Conservation (phyloP, 2,888 invertebrate genomes). For the Caradrina clavipalpis region DNA sequence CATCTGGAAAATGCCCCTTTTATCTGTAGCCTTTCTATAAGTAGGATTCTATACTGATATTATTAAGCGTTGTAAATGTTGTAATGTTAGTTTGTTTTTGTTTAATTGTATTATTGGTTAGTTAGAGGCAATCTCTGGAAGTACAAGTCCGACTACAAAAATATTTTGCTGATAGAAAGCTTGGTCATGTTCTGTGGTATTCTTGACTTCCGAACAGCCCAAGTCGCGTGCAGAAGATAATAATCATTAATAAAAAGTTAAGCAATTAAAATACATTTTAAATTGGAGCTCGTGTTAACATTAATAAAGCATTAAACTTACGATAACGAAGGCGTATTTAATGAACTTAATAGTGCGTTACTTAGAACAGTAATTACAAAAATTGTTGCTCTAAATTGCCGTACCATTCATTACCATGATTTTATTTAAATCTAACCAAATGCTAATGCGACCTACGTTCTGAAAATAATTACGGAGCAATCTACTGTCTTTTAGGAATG, state of each 20-base stretch:
- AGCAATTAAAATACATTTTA: constrained; percentile 5
- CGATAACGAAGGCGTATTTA: constrained; percentile 8
- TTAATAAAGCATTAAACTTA: constrained; percentile 5
- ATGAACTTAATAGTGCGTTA: constrained; percentile 30
- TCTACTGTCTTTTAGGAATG: background rate
- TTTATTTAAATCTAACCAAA: background rate
- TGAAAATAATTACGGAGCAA: background rate
- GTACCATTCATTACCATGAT: background rate
- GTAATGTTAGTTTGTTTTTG: too few relatives aligned
- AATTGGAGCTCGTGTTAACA: constrained; percentile 17
- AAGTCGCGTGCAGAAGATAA: too few relatives aligned
- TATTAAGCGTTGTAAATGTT: too few relatives aligned
- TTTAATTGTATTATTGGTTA: too few relatives aligned
- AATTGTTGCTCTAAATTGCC: constrained; percentile 22
- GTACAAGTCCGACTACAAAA: too few relatives aligned
- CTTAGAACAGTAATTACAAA: constrained; percentile 34
- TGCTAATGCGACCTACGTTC: background rate
- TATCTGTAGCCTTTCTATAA: too few relatives aligned
- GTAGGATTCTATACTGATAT: too few relatives aligned
- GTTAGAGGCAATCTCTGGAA: too few relatives aligned
- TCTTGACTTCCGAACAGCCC: too few relatives aligned
- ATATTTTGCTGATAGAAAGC: too few relatives aligned
- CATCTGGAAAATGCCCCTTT: too few relatives aligned
- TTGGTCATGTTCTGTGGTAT: too few relatives aligned
- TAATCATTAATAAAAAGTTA: background rate